Evolutionary conservation across 2,888 invertebrate species (phyloP).

Genomic region (Calliphora vomitoria): DNA sequence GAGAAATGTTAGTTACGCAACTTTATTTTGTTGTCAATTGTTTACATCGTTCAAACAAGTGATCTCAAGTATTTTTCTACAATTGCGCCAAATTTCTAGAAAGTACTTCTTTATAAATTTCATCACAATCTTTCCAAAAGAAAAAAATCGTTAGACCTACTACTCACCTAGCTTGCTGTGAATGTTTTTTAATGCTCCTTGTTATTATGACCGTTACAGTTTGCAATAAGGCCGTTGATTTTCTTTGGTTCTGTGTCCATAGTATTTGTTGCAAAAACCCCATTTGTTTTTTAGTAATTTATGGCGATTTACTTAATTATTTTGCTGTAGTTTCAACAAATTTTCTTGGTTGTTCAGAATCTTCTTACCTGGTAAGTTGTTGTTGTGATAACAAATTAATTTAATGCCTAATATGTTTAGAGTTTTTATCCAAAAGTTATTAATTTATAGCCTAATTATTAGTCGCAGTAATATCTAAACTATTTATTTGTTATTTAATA

Average conservation of each 20-base stretch:
- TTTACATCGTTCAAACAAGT: conserved; percentile 43
- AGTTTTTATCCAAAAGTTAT: conserved; percentile 3
- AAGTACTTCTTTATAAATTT: conserved; percentile 19
- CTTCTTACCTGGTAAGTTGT: background rate
- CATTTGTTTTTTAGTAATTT: conserved; percentile 60
- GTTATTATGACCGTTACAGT: conserved; percentile 55
- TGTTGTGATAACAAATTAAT: background rate
- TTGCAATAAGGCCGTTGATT: conserved; percentile 47
- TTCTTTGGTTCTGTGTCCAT: conserved; percentile 62
- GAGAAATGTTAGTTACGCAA: conserved; percentile 78
- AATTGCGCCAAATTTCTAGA: conserved; percentile 59
- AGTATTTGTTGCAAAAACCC: conserved; percentile 67
- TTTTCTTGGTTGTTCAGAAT: conserved; percentile 18
- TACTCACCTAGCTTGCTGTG: conserved; percentile 69
- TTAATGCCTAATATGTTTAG: background rate
- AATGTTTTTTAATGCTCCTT: conserved; percentile 61
- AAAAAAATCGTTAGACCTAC: background rate
- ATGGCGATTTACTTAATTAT: conserved; percentile 33
- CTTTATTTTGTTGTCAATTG: conserved; percentile 69
- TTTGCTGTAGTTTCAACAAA: conserved; percentile 22
- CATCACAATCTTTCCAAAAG: background rate
- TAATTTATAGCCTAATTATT: background rate
- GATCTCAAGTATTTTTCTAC: background rate
- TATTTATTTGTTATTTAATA: conserved; percentile 37
- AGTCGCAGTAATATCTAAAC: background rate